Evolutionary conservation across 2,113 vertebrate species (phyloP).

Genomic region (Nematolebias whitei): DNA sequence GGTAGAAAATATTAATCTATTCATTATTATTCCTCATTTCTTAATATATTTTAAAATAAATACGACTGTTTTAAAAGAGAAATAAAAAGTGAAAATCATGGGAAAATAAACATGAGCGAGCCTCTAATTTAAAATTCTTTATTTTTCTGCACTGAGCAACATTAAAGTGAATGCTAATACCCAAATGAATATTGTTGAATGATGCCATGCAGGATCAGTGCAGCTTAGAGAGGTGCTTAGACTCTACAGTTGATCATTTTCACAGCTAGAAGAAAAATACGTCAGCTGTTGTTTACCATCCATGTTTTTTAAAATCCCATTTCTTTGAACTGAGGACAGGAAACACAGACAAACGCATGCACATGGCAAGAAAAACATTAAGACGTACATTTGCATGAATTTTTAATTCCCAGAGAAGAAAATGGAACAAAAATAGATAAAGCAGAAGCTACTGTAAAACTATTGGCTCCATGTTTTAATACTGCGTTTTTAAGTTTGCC

Average conservation of each 20-base stretch:
- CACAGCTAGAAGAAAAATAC: conserved; percentile 46
- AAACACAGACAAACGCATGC: conserved; percentile 4
- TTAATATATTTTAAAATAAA: no score
- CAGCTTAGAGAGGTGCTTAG: conserved; percentile 43
- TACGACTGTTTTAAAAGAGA: no score
- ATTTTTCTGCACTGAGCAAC: conserved; percentile 27
- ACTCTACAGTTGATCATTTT: conserved; percentile 56
- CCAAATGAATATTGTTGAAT: conserved; percentile 19
- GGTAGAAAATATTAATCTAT: no score
- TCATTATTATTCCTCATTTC: no score
- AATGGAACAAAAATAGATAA: neutral
- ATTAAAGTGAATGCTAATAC: conserved; percentile 59
- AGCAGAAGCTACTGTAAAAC: neutral
- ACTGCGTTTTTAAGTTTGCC: neutral
- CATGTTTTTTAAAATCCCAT: conserved; percentile 33
- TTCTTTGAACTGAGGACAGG: conserved; percentile 44
- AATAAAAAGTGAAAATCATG: neutral
- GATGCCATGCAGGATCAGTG: conserved; percentile 47
- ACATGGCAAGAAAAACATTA: neutral
- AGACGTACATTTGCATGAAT: conserved; percentile 14
- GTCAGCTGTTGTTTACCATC: conserved; percentile 51
- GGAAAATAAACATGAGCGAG: conserved; percentile 13
- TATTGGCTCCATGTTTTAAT: neutral
- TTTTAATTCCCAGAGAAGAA: neutral
- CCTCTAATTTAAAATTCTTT: conserved; percentile 41